Percentiles rank a stretch among this genome's conserved stretches.
Conservation (phyloP, 2,888 invertebrate species). For the Pomacea canaliculata region DNA sequence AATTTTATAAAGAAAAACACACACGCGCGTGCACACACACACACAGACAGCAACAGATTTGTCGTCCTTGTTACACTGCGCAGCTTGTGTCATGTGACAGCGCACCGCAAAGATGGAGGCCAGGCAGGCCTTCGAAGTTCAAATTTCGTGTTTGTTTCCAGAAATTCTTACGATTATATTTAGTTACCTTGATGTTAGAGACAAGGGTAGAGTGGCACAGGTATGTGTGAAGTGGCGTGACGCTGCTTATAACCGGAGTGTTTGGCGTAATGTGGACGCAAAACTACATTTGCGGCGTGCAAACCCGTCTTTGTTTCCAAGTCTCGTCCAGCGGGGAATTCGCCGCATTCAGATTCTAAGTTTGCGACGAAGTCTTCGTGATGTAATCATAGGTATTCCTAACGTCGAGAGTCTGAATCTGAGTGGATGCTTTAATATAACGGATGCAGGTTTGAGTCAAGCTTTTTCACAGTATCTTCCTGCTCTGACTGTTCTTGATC, state of each 20-base stretch:
- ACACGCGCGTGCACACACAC: background rate
- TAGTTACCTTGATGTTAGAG: conserved; percentile 87
- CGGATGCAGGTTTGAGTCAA: conserved; percentile 85
- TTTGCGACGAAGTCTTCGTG: conserved; percentile 83
- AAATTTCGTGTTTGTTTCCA: conserved; percentile 90
- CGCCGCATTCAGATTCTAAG: conserved; percentile 90
- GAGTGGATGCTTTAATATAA: conserved; percentile 93
- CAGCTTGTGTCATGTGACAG: conserved; percentile 27
- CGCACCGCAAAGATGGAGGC: conserved; percentile 33
- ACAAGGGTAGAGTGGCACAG: conserved; percentile 90
- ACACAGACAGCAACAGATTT: background rate
- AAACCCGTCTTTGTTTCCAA: conserved; percentile 86
- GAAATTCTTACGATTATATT: conserved; percentile 94
- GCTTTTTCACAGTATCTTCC: conserved; percentile 83
- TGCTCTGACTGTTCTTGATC: conserved; percentile 83
- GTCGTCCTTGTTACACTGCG: background rate
- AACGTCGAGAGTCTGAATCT: conserved; percentile 89
- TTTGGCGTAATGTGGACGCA: conserved; percentile 95
- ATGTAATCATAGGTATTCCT: conserved; percentile 87
- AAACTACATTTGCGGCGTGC: conserved; percentile 85
- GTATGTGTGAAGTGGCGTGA: conserved; percentile 88
- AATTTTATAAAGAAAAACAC: no score
- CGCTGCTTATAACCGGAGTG: conserved; percentile 90
- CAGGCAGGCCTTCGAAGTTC: conserved; percentile 37
- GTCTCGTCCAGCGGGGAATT: conserved; percentile 88